Evolutionary conservation across 2,797 vertebrate genomes (phyloP).

Genomic region (Nasua narica): DNA sequence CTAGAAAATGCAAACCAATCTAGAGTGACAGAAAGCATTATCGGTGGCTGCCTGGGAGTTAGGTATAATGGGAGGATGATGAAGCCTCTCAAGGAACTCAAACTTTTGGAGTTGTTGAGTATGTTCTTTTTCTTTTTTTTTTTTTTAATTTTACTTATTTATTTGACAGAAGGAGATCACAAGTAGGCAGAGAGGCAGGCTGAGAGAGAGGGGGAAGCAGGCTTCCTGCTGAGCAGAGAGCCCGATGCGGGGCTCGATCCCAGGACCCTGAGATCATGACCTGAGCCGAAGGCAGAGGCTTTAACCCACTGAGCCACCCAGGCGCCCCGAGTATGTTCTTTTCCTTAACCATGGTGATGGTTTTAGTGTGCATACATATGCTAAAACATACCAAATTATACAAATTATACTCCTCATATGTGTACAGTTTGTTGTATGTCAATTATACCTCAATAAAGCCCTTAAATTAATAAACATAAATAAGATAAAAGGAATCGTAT

Average conservation of each 20-base stretch:
- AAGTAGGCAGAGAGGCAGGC: too few relatives aligned
- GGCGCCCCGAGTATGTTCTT: not conserved
- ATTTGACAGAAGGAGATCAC: too few relatives aligned
- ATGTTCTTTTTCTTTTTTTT: slow-evolving; percentile 13
- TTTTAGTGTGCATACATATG: not conserved
- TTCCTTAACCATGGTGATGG: not conserved
- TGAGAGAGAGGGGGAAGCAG: too few relatives aligned
- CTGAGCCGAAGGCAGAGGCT: too few relatives aligned
- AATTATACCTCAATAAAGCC: not conserved
- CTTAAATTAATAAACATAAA: not conserved
- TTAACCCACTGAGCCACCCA: too few relatives aligned
- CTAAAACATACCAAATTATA: not conserved
- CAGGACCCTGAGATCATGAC: too few relatives aligned
- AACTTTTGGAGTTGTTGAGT: not conserved
- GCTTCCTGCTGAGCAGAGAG: too few relatives aligned
- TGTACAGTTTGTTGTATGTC: not conserved
- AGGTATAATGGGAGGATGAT: not conserved
- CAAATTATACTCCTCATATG: not conserved
- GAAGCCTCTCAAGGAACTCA: not conserved
- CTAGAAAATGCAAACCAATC: slow-evolving; percentile 17
- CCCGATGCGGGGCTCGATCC: too few relatives aligned
- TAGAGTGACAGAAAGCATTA: not conserved
- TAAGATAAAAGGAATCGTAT: not conserved
- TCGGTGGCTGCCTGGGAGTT: not conserved
- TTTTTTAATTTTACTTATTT: too few relatives aligned